phyloP scores from a whole-genome alignment of 2,888 invertebrate genomes.

The Drosophila pegasa region DNA sequence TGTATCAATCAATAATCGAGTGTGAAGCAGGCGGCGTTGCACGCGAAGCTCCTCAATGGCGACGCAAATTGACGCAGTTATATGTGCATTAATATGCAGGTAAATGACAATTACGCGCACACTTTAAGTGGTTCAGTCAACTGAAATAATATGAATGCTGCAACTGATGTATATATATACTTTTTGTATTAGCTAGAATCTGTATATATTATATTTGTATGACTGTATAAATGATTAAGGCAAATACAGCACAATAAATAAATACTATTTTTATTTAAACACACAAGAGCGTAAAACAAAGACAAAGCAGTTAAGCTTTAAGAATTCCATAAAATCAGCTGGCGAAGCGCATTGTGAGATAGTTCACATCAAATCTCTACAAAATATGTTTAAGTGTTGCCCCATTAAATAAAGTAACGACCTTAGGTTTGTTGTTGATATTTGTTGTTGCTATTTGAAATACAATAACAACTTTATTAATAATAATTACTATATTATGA shows the following conservation, averaged over 20 bases:
- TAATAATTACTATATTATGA: neutral
- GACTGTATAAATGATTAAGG: too few species aligned
- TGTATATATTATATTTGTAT: too few species aligned
- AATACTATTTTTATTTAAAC: too few species aligned
- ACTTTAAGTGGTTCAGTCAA: conserved; percentile 43
- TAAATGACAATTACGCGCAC: conserved; percentile 34
- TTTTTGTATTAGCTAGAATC: too few species aligned
- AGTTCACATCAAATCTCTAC: conserved; percentile 6
- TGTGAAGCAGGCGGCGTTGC: conserved; percentile 39
- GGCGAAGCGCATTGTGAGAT: neutral
- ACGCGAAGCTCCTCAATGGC: conserved; percentile 32
- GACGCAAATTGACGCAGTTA: conserved; percentile 42
- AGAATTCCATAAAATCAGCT: neutral
- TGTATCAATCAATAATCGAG: conserved; percentile 59
- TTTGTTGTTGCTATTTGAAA: neutral
- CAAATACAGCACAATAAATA: neutral
- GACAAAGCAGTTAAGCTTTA: neutral
- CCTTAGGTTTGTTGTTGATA: neutral
- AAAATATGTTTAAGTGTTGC: neutral
- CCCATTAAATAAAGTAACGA: neutral
- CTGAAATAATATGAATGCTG: conserved; percentile 20
- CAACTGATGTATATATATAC: too few species aligned
- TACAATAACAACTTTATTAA: conserved; percentile 1
- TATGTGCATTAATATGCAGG: conserved; percentile 26
- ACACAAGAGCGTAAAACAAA: neutral